Evolutionary conservation across 2,113 vertebrate genomes (phyloP), one percentile per base, ranked within the genome.

Genomic region (Maccullochella peelii): DNA sequence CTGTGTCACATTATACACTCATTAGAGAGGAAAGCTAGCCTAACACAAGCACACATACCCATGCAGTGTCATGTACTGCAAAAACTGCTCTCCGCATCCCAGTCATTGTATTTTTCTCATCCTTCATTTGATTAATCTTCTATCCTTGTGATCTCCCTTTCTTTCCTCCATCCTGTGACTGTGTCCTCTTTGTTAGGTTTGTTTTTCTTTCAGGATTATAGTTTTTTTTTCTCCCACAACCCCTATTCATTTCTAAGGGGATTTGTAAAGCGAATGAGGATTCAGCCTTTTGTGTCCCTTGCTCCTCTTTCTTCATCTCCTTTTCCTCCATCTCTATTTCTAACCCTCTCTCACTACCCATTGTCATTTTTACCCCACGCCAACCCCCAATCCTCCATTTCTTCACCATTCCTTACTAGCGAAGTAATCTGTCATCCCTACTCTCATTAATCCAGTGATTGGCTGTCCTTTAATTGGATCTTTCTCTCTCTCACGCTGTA

Each of bases 371-470:
- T 59, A 69, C 54, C 40, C 25, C 18, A 23, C 3, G 3, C n/a
- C 77, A 72, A 36, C 52, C 80, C 36, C 66, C 78, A 47, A 6
- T 50, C 38, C 1, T 54, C 50, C 21, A 55, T 65, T 66, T 68
- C 33, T 30, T 38, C 44, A 18, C 71, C 42, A 72, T 72, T 78
- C 49, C 73, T 73, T 25, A 57, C 68, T 54, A 62, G 42, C 63
- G 25, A 55, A 73, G 62, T 77, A 77, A 90, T 84, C 80, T 93
- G 88, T 91, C 93, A 90, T 75, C 63, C 79, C 72, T 77, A 80
- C 15, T 1, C 90, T 92, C 93, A 95, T 96, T 94, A 94, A 91
- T 89, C 73, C 80, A 86, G 93, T 95, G 94, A 96, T 96, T 96
- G 95, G 92, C 88, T 79, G 70, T 84, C 16, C 16, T 92, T 88